Percentiles rank a stretch among this genome's conserved stretches.
Conservation (phyloP, 1,140 invertebrate species). For the Armadillidium nasatum region DNA sequence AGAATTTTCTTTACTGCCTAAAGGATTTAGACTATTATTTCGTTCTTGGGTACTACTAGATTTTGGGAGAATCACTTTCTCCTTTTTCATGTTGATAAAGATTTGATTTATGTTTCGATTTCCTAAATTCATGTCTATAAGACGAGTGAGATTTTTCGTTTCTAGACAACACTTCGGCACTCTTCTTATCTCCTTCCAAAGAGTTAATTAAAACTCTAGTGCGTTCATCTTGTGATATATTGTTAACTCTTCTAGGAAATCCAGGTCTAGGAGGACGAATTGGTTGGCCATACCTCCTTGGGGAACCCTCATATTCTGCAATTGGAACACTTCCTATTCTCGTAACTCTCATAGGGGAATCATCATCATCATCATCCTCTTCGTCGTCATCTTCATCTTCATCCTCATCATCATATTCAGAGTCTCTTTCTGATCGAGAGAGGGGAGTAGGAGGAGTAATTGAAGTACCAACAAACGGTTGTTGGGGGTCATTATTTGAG, state of each 20-base stretch:
- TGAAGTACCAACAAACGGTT: neutral
- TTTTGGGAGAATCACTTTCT: neutral
- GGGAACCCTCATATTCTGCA: slow-evolving; percentile 85
- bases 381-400: slow-evolving; percentile 27
- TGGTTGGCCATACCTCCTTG: slow-evolving; percentile 68
- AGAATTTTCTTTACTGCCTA: no score
- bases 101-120: neutral
- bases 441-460: neutral
- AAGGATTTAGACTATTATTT: no score
- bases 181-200: slow-evolving; percentile 9
- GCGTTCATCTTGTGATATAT: slow-evolving; percentile 4
- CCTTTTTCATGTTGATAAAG: neutral
- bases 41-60: no score
- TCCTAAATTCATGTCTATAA: slow-evolving; percentile 24
- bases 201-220: slow-evolving; percentile 18
- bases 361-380: slow-evolving; percentile 26
- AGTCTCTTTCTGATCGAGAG: neutral
- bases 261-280: slow-evolving; percentile 45
- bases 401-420: neutral
- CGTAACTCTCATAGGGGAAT: slow-evolving; percentile 48
- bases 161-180: slow-evolving; percentile 27
- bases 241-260: slow-evolving; percentile 42
- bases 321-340: slow-evolving; percentile 83
- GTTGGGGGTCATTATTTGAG: neutral
- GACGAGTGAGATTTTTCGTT: slow-evolving; percentile 27